phyloP scores from a whole-genome alignment of 92 coral and sea anemone species.

The Actinostola sp. region DNA sequence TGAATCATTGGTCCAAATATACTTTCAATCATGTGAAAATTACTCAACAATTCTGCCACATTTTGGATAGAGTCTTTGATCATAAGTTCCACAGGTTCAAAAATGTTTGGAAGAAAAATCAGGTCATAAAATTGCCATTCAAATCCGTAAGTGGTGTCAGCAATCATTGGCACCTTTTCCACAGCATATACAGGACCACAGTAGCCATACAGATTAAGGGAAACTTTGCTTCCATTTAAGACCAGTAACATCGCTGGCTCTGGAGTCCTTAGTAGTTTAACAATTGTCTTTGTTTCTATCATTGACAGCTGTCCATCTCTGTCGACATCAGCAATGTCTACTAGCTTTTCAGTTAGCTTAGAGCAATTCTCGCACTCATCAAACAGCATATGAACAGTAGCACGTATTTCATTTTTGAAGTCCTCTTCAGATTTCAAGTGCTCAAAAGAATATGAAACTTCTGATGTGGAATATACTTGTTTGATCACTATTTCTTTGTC shows the following conservation, averaged over 20 bases:
- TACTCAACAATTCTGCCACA: neutral
- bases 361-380: slow-evolving; percentile 67
- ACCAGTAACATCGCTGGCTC: slow-evolving; percentile 67
- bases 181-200: slow-evolving; percentile 73
- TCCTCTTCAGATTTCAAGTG: slow-evolving; percentile 3
- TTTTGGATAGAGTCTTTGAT: neutral
- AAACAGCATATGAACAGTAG: slow-evolving; percentile 37
- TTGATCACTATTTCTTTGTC: slow-evolving; percentile 9
- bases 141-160: slow-evolving; percentile 54
- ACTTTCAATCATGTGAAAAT: neutral
- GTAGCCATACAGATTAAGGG: slow-evolving; percentile 68
- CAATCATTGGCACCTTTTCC: slow-evolving; percentile 57
- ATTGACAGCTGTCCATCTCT: slow-evolving; percentile 51
- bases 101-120: slow-evolving; percentile 42
- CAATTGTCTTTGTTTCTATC: slow-evolving; percentile 56
- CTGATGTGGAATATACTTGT: neutral
- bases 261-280: slow-evolving; percentile 43
- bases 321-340: slow-evolving; percentile 56
- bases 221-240: slow-evolving; percentile 67
- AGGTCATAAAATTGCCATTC: slow-evolving; percentile 35
- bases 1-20: slow-evolving; percentile 8
- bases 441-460: neutral
- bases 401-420: slow-evolving; percentile 5
- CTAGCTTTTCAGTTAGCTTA: slow-evolving; percentile 16
- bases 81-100: slow-evolving; percentile 59